Conservation (phyloP, 2,888 invertebrate species). For the Drosophila dives region DNA sequence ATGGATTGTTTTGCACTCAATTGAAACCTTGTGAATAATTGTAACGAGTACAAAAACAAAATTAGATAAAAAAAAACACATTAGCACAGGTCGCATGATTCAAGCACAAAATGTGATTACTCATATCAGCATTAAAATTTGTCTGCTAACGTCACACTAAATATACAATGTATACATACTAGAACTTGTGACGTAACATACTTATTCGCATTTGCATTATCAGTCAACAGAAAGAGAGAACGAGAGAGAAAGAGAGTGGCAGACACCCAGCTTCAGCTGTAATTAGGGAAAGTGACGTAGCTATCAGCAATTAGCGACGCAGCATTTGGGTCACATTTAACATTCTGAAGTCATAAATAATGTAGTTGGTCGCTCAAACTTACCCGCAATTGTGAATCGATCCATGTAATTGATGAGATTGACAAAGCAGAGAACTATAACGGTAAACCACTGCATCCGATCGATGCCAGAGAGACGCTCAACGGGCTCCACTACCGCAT, state of each 20-base stretch:
- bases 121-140: slow-evolving; percentile 22
- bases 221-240: slow-evolving; percentile 13
- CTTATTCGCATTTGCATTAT: slow-evolving; percentile 26
- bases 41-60: slow-evolving; percentile 5
- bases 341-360: neutral
- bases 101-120: slow-evolving; percentile 23
- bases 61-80: slow-evolving; percentile 30
- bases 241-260: neutral
- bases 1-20: slow-evolving; percentile 47
- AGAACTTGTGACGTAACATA: slow-evolving; percentile 38
- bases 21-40: slow-evolving; percentile 4
- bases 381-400: slow-evolving; percentile 97
- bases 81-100: slow-evolving; percentile 38
- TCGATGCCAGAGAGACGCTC: slow-evolving; percentile 34
- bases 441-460: slow-evolving; percentile 86
- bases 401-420: slow-evolving; percentile 99
- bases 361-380: slow-evolving; percentile 33
- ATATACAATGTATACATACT: slow-evolving; percentile 8
- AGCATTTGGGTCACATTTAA: slow-evolving; percentile 39
- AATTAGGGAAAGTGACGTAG: slow-evolving; percentile 43
- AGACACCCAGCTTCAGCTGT: slow-evolving; percentile 6
- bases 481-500: slow-evolving; percentile 72
- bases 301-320: slow-evolving; percentile 13
- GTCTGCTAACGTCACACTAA: slow-evolving; percentile 18
- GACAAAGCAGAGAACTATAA: slow-evolving; percentile 93